Evolutionary conservation across 64 coral and sea anemone species (phyloP).

Genomic region (Montipora cactus): DNA sequence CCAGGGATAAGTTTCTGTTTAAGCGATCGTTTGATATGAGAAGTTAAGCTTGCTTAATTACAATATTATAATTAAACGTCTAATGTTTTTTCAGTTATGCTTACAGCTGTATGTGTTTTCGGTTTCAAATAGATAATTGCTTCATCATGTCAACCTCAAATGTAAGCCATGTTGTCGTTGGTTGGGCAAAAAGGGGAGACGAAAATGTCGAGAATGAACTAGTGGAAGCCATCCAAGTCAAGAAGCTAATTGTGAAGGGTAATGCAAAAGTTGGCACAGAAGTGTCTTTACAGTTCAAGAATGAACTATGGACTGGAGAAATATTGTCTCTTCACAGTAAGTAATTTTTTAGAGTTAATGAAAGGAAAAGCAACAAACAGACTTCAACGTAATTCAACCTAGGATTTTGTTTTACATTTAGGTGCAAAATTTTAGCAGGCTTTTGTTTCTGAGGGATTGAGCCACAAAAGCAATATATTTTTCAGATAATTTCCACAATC

Average conservation of each 20-base stretch:
- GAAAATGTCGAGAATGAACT: slow-evolving; percentile 45
- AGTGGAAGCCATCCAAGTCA: slow-evolving; percentile 31
- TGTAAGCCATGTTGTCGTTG: slow-evolving; percentile 48
- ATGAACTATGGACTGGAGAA: slow-evolving; percentile 46
- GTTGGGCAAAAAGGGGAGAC: slow-evolving; percentile 47
- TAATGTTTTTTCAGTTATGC: background rate
- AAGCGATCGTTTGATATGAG: no score
- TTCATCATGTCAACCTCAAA: slow-evolving; percentile 57
- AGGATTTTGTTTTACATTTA: background rate
- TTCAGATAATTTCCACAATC: no score
- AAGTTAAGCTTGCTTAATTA: no score
- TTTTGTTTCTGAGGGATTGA: no score
- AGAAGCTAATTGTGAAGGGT: slow-evolving; percentile 10
- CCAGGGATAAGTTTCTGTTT: no score
- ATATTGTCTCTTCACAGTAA: slow-evolving; percentile 56
- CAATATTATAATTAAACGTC: background rate
- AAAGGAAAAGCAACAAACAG: background rate
- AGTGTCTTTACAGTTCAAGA: slow-evolving; percentile 37
- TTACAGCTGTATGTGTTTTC: background rate
- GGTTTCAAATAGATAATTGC: background rate
- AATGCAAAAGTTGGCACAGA: slow-evolving; percentile 17
- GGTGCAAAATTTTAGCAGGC: no score
- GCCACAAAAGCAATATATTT: no score
- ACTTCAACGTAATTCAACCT: background rate
- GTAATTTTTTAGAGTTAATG: background rate